Conservation (phyloP, 2,797 vertebrate species). For the Coccyzus lansbergi region DNA sequence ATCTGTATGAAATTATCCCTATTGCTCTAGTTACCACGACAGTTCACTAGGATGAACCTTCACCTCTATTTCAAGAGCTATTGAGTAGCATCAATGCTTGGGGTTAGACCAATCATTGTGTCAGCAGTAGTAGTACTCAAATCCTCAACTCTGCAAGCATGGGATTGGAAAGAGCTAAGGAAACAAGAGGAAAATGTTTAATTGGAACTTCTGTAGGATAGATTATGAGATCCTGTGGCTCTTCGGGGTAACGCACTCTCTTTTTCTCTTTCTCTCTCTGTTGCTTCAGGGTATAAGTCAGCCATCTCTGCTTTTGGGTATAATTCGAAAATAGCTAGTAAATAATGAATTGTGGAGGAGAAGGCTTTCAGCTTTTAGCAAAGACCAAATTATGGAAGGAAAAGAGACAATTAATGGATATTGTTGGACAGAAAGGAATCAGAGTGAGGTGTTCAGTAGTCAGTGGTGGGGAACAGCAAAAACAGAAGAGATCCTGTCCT, state of each 20-base stretch:
- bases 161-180: not conserved
- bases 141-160: not conserved
- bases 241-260: not conserved
- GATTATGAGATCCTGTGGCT: not conserved
- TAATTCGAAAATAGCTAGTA: not conserved
- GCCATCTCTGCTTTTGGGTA: not conserved
- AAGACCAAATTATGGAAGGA: not conserved
- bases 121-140: not conserved
- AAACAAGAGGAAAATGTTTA: not conserved
- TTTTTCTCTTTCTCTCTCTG: not conserved
- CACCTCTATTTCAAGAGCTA: not conserved
- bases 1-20: constrained; percentile 28
- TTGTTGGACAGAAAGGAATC: not conserved
- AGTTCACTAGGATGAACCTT: not conserved
- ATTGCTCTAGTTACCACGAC: not conserved
- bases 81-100: not conserved
- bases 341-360: not conserved
- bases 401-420: not conserved
- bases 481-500: not conserved
- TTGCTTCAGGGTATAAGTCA: not conserved
- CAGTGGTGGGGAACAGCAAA: not conserved
- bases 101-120: not conserved
- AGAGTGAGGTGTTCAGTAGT: not conserved
- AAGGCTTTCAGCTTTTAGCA: not conserved
- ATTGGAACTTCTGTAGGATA: not conserved